Evolutionary conservation across 2,888 invertebrate species (phyloP), one percentile per base, ranked within the genome.

Genomic region (Steinernema scapterisci): DNA sequence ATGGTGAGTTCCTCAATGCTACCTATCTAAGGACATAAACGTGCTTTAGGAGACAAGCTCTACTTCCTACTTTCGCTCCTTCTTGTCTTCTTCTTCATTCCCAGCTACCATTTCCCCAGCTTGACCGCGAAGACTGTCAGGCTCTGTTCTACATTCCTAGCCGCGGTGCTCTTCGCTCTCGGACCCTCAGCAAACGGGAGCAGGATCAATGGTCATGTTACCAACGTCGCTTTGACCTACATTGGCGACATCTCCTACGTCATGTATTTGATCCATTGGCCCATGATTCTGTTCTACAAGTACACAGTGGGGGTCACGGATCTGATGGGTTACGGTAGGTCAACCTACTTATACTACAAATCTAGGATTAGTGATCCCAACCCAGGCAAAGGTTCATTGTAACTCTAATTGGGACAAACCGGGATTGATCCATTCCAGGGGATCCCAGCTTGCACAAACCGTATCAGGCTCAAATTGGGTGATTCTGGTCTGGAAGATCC

Each of bases 191-290:
- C n/a, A 13, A 27, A 31, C 63, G 5, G 16, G 2, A 6, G 16
- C 1, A 7, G 9, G 7, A 5, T 27, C 38, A 11, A 6, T 25
- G 31, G 16, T 1, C 16, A 27, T 31, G 63, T 25, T 27, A 38
- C 63, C 13, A 9, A 63, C 38, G 16, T 27, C 63, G 23, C 31
- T 11, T 31, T 63, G 11, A 38, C 63, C 31, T 63, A 63, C 31
- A n/a, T 27, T 2, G 63, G 63, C 5, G 63, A 63, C 63, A 38
- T 63, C 31, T 63, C 63, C 63, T 63, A 63, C 31, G 31, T 63
- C 31, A 5, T 63, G 16, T 63, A 63, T 16, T n/a, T 63, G 6
- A 16, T 63, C 63, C 63, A 63, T 27, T 63, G 63, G 63, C 63
- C 63, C 6, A 27, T 25, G 1, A 27, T 63, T 16, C 63, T 63